Evolutionary conservation across 2,888 invertebrate genomes (phyloP), one percentile per base, ranked within the genome.

Genomic region (Cerceris rybyensis): DNA sequence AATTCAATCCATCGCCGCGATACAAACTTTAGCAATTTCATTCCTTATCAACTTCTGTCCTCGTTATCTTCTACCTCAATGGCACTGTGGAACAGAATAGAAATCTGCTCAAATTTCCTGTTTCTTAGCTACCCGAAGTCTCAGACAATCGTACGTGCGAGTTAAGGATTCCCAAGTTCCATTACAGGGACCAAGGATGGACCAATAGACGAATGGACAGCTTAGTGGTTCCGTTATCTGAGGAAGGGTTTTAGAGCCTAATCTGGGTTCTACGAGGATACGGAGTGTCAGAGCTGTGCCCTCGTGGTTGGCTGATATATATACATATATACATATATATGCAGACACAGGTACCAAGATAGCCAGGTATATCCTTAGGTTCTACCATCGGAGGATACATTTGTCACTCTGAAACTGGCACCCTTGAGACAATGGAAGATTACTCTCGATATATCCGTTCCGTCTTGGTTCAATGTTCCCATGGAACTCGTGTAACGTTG

Each of bases 141-240:
- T 16, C n/a, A 28, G 41, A 61, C 71, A 74, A 80, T 75, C 71
- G 70, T 61, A 76, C 69, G 67, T 43, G 68, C 69, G 52, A 58
- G 42, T 65, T 57, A 61, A 66, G 69, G 72, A 75, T 80, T 75
- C 73, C 73, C 54, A 67, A 75, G 78, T 75, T 82, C 82, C 80
- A 77, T 85, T 85, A 83, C 73, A 78, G 67, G 63, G 59, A 70
- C 72, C 69, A 83, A 78, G 77, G 78, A 78, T 79, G 78, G 84
- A 69, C 80, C 82, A 77, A 81, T 86, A 85, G 87, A 87, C 88
- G 86, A 86, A 90, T 88, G 85, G 87, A 86, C 81, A 85, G 88
- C 88, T 88, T 89, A 88, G 87, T 84, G 86, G 80, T 84, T 66
- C 83, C 82, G 86, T 89, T 90, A 90, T 90, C 90, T 87, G 71